These are phyloP conservation scores for Chrysopa pallens DNA, from an alignment of 1,140 invertebrate species.

Conservation along the genomic window DNA sequence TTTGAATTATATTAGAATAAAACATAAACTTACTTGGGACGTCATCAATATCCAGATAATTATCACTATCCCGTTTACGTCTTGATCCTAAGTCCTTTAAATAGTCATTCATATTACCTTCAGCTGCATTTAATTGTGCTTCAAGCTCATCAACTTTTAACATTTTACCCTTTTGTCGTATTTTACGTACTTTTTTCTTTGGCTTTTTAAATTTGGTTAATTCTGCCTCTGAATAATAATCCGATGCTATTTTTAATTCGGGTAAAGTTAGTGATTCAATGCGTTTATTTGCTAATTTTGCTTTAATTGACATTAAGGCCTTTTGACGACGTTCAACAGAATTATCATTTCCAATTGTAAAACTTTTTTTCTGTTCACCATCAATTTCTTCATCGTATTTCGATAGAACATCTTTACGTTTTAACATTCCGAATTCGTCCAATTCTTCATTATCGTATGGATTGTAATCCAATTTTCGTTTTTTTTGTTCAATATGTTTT, in stretches of 20 bases:
- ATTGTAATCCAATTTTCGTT: slow-evolving; percentile 62
- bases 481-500: slow-evolving; percentile 73
- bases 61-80: slow-evolving; percentile 19
- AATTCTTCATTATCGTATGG: slow-evolving; percentile 80
- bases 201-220: slow-evolving; percentile 78
- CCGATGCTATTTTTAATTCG: slow-evolving; percentile 56
- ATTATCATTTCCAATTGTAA: slow-evolving; percentile 52
- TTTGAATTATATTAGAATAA: too few relatives aligned
- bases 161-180: slow-evolving; percentile 29
- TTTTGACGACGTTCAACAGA: slow-evolving; percentile 24
- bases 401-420: slow-evolving; percentile 49
- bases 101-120: slow-evolving; percentile 22
- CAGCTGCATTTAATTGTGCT: slow-evolving; percentile 12
- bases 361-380: slow-evolving; percentile 57
- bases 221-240: slow-evolving; percentile 77
- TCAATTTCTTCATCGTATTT: slow-evolving; percentile 97
- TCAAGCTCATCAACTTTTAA: slow-evolving; percentile 39
- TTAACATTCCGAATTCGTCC: slow-evolving; percentile 61
- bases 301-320: slow-evolving; percentile 30
- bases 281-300: slow-evolving; percentile 43
- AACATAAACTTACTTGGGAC: slow-evolving; percentile 26
- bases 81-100: slow-evolving; percentile 33
- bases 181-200: slow-evolving; percentile 66
- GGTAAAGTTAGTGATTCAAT: slow-evolving; percentile 52
- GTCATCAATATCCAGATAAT: slow-evolving; percentile 31